These are phyloP conservation scores for Acromyrmex echinatior DNA, from an alignment of 1,140 invertebrate genomes.

Conservation along the genomic window DNA sequence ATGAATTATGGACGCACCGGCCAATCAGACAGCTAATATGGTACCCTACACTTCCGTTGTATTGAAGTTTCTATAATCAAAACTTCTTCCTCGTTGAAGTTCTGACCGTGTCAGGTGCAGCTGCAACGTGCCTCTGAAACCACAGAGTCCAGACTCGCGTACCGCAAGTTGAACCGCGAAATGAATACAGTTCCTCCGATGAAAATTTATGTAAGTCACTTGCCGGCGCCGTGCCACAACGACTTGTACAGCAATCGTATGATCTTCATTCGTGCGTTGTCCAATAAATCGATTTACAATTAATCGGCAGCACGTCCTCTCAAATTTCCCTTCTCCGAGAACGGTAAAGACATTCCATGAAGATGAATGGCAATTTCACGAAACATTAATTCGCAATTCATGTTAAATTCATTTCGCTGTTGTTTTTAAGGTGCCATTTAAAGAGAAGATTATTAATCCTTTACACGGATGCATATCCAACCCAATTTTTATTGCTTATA, in stretches of 20 bases:
- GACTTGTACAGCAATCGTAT: background rate
- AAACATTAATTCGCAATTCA: slow-evolving; percentile 24
- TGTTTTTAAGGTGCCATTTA: background rate
- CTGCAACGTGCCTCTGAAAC: slow-evolving; percentile 32
- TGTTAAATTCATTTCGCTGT: background rate
- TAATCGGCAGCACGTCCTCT: background rate
- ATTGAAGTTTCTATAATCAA: background rate
- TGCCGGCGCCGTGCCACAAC: background rate
- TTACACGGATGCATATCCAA: too few species aligned
- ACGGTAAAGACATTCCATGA: background rate
- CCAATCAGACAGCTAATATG: slow-evolving; percentile 42
- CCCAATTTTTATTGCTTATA: too few species aligned
- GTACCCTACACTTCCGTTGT: slow-evolving; percentile 49
- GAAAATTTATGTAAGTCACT: slow-evolving; percentile 41
- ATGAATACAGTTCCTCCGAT: slow-evolving; percentile 28
- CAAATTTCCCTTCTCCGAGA: background rate
- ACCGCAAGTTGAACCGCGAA: slow-evolving; percentile 36
- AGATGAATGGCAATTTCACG: slow-evolving; percentile 39
- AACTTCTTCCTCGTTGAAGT: slow-evolving; percentile 45
- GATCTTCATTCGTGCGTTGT: slow-evolving; percentile 26
- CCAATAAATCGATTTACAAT: slow-evolving; percentile 25
- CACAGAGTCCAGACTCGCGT: background rate
- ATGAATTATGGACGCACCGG: slow-evolving; percentile 54
- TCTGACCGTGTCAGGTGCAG: slow-evolving; percentile 46
- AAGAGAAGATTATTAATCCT: background rate